Conservation (phyloP, 2,113 vertebrate species). For the Tragelaphus scriptus region DNA sequence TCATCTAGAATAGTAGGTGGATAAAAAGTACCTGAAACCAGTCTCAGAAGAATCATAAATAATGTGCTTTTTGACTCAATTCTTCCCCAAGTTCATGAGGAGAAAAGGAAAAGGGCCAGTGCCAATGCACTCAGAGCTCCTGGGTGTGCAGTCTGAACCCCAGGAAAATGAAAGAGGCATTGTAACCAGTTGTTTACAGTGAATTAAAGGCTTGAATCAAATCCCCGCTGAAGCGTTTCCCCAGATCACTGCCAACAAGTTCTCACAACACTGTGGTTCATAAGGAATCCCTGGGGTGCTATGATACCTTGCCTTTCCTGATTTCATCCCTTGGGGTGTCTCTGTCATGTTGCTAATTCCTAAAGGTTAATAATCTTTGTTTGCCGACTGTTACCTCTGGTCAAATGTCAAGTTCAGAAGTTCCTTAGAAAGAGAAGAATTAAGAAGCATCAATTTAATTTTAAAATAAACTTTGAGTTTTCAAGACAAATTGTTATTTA, state of each 20-base stretch:
- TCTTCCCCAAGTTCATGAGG: not conserved
- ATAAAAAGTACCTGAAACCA: not conserved
- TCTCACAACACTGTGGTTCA: not conserved
- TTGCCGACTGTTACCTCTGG: not conserved
- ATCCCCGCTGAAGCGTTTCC: not conserved
- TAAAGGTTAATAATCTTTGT: not conserved
- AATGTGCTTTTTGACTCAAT: not conserved
- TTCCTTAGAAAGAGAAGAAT: not conserved
- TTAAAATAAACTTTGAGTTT: not conserved
- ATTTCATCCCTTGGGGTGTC: accelerated
- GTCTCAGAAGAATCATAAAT: not conserved
- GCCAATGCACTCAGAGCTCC: not conserved
- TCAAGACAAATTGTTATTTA: constrained; percentile 7
- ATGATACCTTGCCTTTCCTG: not conserved
- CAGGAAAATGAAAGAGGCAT: not conserved
- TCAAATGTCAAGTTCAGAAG: not conserved
- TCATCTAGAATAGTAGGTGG: not conserved
- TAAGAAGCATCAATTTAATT: not conserved
- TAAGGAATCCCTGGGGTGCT: not conserved
- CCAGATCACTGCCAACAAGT: not conserved
- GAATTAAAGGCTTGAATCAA: not conserved
- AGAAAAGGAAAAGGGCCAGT: not conserved
- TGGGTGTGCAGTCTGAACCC: not conserved
- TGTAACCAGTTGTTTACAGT: not conserved
- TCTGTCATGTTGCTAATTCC: not conserved